Evolutionary conservation across 2,888 invertebrate genomes (phyloP), one percentile per base, ranked within the genome.

Genomic region (Trachelus troglodyta): DNA sequence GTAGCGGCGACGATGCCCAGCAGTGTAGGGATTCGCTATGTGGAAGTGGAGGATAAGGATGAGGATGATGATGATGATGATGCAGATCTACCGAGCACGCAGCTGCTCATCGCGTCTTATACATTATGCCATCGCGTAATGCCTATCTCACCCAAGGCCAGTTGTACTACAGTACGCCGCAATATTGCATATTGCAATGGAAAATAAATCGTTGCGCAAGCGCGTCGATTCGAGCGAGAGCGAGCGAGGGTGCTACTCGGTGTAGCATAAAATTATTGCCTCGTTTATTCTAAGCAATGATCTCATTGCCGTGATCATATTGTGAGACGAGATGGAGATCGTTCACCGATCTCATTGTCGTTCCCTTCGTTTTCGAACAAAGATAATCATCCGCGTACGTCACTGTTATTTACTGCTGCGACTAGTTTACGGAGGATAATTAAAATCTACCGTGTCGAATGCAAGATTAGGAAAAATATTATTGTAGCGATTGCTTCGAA

Each of bases 151-250:
- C 87, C 87, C 90, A 91, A 91, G 91, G 91, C 88, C 90, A 89
- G 88, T 89, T 90, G 86, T 90, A 90, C 91, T 90, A 89, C 89
- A 87, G 84, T 87, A 79, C 81, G 81, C 76, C 76, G 75, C 81
- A 81, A 80, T 81, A 84, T 80, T 82, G 83, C 83, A 85, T 85
- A 84, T 84, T 83, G 86, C 88, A 83, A 84, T 83, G 89, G 88
- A 90, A 90, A 91, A 90, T 90, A 88, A 89, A 89, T 90, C 83
- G 89, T 91, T 91, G 90, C 89, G 91, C 89, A 91, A 91, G 56
- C 56, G 56, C 56, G 56, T 85, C 76, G 80, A 82, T 80, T 79
- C 76, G 31, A 78, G 77, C 81, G 83, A 84, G 81, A 80, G 81
- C 81, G 82, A 86, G 84, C 81, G 86, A 89, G 90, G 88, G 89